phyloP scores from a whole-genome alignment of 2,888 invertebrate species.

The Drosophila putrida region DNA sequence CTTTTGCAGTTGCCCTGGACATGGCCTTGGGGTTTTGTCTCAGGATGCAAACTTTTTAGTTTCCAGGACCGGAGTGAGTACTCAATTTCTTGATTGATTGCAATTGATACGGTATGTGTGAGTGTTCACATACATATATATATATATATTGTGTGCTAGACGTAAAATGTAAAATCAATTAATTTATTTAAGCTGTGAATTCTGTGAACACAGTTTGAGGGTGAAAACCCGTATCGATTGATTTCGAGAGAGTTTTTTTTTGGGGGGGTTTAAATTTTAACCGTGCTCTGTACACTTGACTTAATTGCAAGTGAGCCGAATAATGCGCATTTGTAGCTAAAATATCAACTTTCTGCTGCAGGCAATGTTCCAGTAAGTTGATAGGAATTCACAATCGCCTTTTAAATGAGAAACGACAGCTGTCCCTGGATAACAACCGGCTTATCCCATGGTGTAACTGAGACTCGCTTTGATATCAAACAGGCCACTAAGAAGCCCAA shows the following conservation, averaged over 20 bases:
- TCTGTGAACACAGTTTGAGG: slow-evolving; percentile 1
- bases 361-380: slow-evolving; percentile 34
- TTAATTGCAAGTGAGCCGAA: slow-evolving; percentile 52
- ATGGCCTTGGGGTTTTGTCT: slow-evolving; percentile 21
- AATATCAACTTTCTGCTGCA: slow-evolving; percentile 37
- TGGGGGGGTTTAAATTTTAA: slow-evolving; percentile 3
- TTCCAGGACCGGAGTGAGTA: slow-evolving; percentile 29
- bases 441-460: slow-evolving; percentile 41
- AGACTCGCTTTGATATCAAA: slow-evolving; percentile 51
- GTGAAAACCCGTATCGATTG: slow-evolving; percentile 37
- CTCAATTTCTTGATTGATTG: slow-evolving; percentile 63
- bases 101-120: slow-evolving; percentile 31
- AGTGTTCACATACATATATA: not conserved
- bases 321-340: slow-evolving; percentile 33
- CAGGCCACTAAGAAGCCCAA: slow-evolving; percentile 47
- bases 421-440: slow-evolving; percentile 12
- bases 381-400: slow-evolving; percentile 30
- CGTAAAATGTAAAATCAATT: slow-evolving; percentile 49
- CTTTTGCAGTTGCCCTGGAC: slow-evolving; percentile 15
- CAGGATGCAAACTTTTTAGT: slow-evolving; percentile 47
- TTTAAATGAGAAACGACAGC: slow-evolving; percentile 37
- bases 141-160: not conserved
- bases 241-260: slow-evolving; percentile 10
- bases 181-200: slow-evolving; percentile 37
- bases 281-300: slow-evolving; percentile 33